Base-by-base conservation (phyloP, 1,140 invertebrate genomes). In the Micrasema longulum region DNA sequence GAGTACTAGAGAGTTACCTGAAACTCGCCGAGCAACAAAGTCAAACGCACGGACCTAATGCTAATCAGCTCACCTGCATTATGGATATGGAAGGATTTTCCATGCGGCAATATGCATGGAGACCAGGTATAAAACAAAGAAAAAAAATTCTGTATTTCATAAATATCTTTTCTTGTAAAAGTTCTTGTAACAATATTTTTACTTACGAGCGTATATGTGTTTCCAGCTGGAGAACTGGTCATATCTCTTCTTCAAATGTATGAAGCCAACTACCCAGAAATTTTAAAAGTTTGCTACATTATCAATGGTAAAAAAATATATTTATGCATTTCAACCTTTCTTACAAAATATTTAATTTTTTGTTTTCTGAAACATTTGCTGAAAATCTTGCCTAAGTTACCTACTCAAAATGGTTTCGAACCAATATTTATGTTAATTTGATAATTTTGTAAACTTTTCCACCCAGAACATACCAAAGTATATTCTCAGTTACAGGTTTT, bases 61-160 rank as follows among this genome's bases (percentile, higher is more conserved):
- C 88, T 12, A 83, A 81, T 68, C 76, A 95, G 83, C 80, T 94
- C 1, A 87, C 88, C 0, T 90, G 93, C 2, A 88, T 97, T 71
- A 93, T 96, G 77, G 95, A 97, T 78, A 90, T 97, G 89, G 92
- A 95, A 36, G 90, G 89, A 48, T 94, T 96, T 79, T 92, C 91
- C 80, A 87, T 95, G 63, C 88, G 89, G 60, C 90, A 95, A 79
- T 92, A 93, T 76, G 88, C 93, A 48, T 96, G 94, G 94, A 89
- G 92, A 80, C 95, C 95, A 77, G 92, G 92, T 92, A 81, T 71
- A 20, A 4, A 23, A 20, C 11, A 10, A 52, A 52, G n/a, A 10
- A 6, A 41, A 1, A 7, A 12, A 45, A 38, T 60, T 52, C 60
- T 69, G 2, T 22, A 35, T 67, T 10, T 23, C 1, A 9, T 11